phyloP scores from a whole-genome alignment of 37 sponge, comb jelly and placozoan genomes.

The Spongilla lacustris region DNA sequence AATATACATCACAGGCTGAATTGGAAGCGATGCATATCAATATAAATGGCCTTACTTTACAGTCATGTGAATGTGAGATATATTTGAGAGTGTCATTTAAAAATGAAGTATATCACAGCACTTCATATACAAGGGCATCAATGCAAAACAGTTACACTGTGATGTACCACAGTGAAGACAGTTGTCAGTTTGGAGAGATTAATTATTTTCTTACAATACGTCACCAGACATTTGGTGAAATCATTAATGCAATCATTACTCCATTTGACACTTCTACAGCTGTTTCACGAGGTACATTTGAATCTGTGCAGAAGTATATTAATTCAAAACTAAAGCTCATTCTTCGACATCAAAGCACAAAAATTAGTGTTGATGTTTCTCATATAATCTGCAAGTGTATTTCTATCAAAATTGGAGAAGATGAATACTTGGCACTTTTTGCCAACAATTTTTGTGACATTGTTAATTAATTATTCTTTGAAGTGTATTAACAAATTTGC shows the following conservation, averaged over 20 bases:
- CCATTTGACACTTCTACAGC: background rate
- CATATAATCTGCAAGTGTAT: background rate
- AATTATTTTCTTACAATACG: background rate
- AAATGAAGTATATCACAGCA: background rate
- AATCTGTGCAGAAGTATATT: conserved; percentile 1
- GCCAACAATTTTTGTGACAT: background rate
- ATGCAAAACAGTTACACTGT: conserved; percentile 1
- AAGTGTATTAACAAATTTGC: background rate
- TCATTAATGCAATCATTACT: background rate
- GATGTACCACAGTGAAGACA: background rate
- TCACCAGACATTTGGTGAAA: conserved; percentile 1
- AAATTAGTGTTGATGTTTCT: background rate
- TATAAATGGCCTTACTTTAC: background rate
- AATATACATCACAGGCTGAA: conserved; percentile 1
- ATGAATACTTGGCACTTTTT: conserved; percentile 1
- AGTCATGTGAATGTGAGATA: background rate
- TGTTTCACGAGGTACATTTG: background rate
- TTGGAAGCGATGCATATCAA: background rate
- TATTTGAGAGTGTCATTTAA: background rate
- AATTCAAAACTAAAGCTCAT: conserved; percentile 1
- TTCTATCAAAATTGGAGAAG: background rate
- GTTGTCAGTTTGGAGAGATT: conserved; percentile 1
- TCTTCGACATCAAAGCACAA: background rate
- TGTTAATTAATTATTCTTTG: background rate
- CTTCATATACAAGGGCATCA: background rate